phyloP scores from a whole-genome alignment of 2,888 invertebrate genomes.

The Drosophila aldrichi region DNA sequence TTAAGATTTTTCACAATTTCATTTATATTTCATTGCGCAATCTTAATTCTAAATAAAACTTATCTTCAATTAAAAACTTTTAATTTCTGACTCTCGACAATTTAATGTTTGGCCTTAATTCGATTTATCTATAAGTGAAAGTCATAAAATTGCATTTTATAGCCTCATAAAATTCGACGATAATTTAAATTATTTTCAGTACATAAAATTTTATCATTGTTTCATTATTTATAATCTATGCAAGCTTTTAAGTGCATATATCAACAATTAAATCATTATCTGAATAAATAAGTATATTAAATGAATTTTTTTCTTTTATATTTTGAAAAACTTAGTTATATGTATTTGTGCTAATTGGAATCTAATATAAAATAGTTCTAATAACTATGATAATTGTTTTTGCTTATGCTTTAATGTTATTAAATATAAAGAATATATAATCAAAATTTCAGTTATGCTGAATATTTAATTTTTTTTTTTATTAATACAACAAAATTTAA shows the following conservation, averaged over 20 bases:
- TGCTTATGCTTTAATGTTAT: too few relatives aligned
- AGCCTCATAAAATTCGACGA: not conserved
- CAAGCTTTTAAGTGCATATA: not conserved
- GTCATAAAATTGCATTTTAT: slow-evolving; percentile 13
- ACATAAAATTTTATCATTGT: not conserved
- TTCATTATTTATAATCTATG: not conserved
- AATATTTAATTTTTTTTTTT: too few relatives aligned
- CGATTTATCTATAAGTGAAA: slow-evolving; percentile 4
- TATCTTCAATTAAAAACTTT: not conserved
- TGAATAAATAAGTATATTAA: not conserved
- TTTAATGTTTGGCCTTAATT: slow-evolving; percentile 6
- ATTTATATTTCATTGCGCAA: not conserved
- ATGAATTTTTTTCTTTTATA: not conserved
- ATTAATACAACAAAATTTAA: too few relatives aligned
- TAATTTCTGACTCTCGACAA: not conserved
- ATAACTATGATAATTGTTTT: too few relatives aligned
- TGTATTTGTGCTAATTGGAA: too few relatives aligned
- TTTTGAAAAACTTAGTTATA: not conserved
- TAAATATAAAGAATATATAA: too few relatives aligned
- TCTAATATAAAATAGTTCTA: too few relatives aligned
- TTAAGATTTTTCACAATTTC: too few relatives aligned
- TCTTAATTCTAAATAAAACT: not conserved
- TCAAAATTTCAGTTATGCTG: too few relatives aligned
- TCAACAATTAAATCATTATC: not conserved
- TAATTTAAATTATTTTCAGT: slow-evolving; percentile 3